phyloP scores from a whole-genome alignment of 2,797 vertebrate species.

The Chloroceryle amazona region DNA sequence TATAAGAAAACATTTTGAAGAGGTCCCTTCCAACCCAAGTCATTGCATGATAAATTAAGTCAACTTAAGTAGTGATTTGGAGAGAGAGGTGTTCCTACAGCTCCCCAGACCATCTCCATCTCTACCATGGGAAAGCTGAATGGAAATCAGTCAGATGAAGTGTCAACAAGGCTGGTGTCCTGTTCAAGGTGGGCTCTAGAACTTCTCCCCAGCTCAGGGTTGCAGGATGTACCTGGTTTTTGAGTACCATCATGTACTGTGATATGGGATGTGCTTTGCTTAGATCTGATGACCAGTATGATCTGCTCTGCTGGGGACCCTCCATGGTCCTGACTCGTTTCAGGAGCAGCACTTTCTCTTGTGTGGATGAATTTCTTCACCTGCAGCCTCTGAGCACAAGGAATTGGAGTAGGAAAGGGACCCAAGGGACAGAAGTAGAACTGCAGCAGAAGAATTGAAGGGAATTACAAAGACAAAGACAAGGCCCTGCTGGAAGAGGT shows the following conservation, averaged over 20 bases:
- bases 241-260: background rate
- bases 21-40: no score
- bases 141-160: background rate
- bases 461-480: background rate
- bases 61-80: background rate
- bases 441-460: background rate
- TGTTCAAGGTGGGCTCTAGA: background rate
- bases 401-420: background rate
- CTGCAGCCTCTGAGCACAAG: background rate
- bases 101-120: background rate
- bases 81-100: background rate
- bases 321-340: rapidly evolving
- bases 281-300: background rate
- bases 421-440: background rate
- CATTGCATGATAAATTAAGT: background rate
- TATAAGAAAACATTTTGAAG: background rate
- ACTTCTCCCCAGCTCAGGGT: background rate
- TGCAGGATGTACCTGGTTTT: background rate
- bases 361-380: background rate
- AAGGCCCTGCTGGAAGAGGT: background rate
- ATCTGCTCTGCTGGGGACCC: background rate
- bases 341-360: background rate
- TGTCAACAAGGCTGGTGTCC: background rate
- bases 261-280: background rate
- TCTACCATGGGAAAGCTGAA: background rate